These are phyloP conservation scores for Anolis apletophallus DNA, from an alignment of 2,797 vertebrate species.

Conservation along the genomic window DNA sequence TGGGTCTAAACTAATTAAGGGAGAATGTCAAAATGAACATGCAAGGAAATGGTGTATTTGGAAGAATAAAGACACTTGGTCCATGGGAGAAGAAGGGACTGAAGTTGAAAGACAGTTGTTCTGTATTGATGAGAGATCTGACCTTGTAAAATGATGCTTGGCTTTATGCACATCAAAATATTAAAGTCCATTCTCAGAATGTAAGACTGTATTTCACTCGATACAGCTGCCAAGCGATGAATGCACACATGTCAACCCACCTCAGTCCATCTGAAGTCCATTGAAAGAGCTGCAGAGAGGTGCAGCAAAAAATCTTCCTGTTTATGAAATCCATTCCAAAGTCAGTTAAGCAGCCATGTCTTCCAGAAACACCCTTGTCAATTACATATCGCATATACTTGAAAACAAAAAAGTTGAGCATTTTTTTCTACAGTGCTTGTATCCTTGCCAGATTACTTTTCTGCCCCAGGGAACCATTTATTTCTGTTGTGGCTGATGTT, in stretches of 20 bases:
- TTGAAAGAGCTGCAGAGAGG: not conserved
- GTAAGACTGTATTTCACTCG: not conserved
- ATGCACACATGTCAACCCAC: not conserved
- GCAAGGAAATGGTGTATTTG: constrained; percentile 20
- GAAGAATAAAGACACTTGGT: not conserved
- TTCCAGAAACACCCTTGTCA: constrained; percentile 23
- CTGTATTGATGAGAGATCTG: not conserved
- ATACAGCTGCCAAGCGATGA: not conserved
- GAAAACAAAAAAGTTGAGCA: constrained; percentile 25
- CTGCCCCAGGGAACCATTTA: constrained; percentile 33
- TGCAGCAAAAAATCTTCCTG: not conserved
- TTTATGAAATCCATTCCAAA: constrained; percentile 7
- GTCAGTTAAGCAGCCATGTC: not conserved
- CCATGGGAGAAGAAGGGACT: too few species aligned
- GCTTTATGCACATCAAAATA: not conserved
- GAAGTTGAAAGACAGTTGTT: not conserved
- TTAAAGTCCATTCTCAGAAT: not conserved
- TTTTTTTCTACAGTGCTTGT: constrained; percentile 5
- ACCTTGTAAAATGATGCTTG: not conserved
- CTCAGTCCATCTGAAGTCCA: not conserved
- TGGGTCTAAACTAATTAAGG: constrained; percentile 23
- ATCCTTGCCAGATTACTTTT: constrained; percentile 35
- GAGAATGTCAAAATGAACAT: constrained; percentile 37
- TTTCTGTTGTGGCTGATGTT: constrained; percentile 37
- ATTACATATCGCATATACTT: not conserved